phyloP scores from a whole-genome alignment of 1,140 invertebrate genomes.

The Leptinotarsa texana region DNA sequence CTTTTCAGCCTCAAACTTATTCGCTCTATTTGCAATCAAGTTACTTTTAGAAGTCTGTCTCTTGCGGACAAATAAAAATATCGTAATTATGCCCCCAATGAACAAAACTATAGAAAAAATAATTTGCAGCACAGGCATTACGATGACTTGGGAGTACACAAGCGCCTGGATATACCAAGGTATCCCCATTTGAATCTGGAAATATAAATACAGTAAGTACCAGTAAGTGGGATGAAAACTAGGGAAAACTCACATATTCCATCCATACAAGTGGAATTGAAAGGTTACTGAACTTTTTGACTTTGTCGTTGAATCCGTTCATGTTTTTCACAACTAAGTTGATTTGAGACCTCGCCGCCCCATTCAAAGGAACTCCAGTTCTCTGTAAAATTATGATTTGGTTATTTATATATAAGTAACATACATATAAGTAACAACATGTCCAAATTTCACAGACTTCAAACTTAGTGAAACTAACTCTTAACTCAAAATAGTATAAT shows the following conservation, averaged over 20 bases:
- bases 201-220: constrained; percentile 45
- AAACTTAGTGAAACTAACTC: too few species aligned
- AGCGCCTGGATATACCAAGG: constrained; percentile 58
- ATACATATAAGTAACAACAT: too few species aligned
- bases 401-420: too few species aligned
- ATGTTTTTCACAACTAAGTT: constrained; percentile 61
- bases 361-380: constrained; percentile 62
- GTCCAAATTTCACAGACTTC: too few species aligned
- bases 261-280: constrained; percentile 65
- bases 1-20: constrained; percentile 29
- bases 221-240: not conserved
- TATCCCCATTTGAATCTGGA: constrained; percentile 64
- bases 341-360: constrained; percentile 62
- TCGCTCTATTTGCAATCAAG: constrained; percentile 23
- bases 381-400: constrained; percentile 53
- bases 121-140: constrained; percentile 54
- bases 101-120: constrained; percentile 27
- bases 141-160: constrained; percentile 58
- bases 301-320: constrained; percentile 54
- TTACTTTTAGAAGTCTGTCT: not conserved
- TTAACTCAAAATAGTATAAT: too few species aligned
- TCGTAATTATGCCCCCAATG: constrained; percentile 2
- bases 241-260: constrained; percentile 64
- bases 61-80: not conserved
- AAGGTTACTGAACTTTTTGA: constrained; percentile 60